These are phyloP conservation scores for Polyergus mexicanus DNA, from an alignment of 1,140 invertebrate genomes.

Conservation along the genomic window DNA sequence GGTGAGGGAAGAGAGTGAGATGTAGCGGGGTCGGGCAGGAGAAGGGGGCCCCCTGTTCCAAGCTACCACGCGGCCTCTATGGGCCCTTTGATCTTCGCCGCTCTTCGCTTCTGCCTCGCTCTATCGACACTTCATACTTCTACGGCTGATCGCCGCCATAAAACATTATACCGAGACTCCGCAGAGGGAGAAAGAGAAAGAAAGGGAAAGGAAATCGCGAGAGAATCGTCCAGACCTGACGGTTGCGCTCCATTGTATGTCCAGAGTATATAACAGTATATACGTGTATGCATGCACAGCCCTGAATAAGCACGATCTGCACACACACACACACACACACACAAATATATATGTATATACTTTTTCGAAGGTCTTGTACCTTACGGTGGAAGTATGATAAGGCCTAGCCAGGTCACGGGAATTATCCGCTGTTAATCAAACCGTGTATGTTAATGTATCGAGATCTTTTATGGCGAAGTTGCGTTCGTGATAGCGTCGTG, in stretches of 20 bases:
- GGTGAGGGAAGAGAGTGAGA: conserved; percentile 41
- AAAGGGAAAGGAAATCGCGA: conserved; percentile 30
- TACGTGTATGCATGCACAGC: neutral
- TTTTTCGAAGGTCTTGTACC: conserved; percentile 36
- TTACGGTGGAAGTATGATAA: conserved; percentile 42
- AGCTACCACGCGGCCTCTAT: conserved; percentile 82
- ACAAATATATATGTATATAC: neutral
- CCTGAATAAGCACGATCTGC: neutral
- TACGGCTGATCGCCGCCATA: conserved; percentile 86
- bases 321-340: neutral
- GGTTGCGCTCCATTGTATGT: conserved; percentile 68
- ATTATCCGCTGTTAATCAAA: conserved; percentile 47
- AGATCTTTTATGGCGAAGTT: conserved; percentile 42
- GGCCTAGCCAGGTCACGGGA: conserved; percentile 7
- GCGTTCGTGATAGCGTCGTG: conserved; percentile 39
- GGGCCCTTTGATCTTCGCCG: conserved; percentile 86
- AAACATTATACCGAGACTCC: conserved; percentile 84
- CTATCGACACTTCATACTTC: conserved; percentile 87
- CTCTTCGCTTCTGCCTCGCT: conserved; percentile 86
- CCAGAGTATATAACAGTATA: conserved; percentile 18
- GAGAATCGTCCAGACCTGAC: conserved; percentile 60
- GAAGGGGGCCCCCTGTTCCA: conserved; percentile 60
- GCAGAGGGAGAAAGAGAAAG: conserved; percentile 42
- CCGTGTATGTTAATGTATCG: conserved; percentile 42
- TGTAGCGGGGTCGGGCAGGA: conserved; percentile 14